A percentile compares a stretch with the other conserved stretches of the same genome.
phyloP scores from a whole-genome alignment of 2,113 vertebrate genomes.

The Sinocyclocheilus anshuiensis region DNA sequence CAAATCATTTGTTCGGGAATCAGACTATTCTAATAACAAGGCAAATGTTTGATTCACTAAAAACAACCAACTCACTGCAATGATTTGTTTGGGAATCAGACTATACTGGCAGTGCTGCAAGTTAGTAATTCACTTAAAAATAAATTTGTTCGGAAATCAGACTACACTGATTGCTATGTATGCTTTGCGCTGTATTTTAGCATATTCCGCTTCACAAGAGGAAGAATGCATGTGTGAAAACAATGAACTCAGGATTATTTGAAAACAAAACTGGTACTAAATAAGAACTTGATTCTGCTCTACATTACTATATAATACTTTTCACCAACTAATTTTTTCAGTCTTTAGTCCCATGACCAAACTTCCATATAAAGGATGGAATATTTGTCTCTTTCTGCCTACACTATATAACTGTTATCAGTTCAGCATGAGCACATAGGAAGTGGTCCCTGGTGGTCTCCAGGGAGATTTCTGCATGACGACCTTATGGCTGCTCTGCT shows the following conservation, averaged over 20 bases:
- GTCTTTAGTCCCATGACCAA: background rate
- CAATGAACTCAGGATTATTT: background rate
- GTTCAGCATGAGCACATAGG: background rate
- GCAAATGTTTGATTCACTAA: background rate
- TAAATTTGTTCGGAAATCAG: background rate
- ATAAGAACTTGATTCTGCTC: background rate
- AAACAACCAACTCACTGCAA: background rate
- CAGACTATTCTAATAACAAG: background rate
- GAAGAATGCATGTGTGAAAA: background rate
- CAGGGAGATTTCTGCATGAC: slow-evolving; percentile 25
- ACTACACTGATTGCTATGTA: background rate
- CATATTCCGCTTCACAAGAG: background rate
- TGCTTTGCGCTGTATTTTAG: background rate
- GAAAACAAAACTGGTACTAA: background rate
- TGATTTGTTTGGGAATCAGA: background rate
- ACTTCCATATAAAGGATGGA: background rate
- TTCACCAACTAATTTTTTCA: background rate
- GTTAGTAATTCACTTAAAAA: background rate
- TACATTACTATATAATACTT: background rate
- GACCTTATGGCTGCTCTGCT: slow-evolving; percentile 29
- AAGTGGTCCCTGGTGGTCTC: background rate
- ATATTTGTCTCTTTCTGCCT: background rate
- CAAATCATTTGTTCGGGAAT: background rate
- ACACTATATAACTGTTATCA: background rate
- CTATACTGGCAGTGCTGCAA: background rate